Percentiles rank a stretch among this genome's conserved stretches.
Evolutionary conservation across 2,113 vertebrate species (phyloP).

Genomic region (Cynopterus brachyotis): DNA sequence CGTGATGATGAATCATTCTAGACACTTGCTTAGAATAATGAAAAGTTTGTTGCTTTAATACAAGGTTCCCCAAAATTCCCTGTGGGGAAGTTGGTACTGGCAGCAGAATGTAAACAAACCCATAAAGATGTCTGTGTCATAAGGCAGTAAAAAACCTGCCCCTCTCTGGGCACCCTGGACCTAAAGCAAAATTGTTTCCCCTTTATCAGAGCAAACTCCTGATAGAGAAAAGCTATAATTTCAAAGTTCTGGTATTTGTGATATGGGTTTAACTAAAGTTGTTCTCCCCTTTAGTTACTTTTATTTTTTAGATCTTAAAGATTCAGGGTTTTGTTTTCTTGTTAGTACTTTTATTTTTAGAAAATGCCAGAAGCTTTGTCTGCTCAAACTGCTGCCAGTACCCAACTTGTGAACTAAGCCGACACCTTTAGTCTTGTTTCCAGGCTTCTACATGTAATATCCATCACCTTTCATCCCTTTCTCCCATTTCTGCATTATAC

Average conservation of each 20-base stretch:
- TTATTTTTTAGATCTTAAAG: conserved; percentile 62
- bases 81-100: conserved; percentile 33
- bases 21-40: conserved; percentile 50
- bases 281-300: conserved; percentile 22
- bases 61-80: conserved; percentile 46
- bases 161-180: conserved; percentile 28
- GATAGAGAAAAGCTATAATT: conserved; percentile 45
- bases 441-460: neutral
- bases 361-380: neutral
- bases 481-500: neutral
- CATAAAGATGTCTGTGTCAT: conserved; percentile 34
- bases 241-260: conserved; percentile 52
- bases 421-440: neutral
- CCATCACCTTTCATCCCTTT: neutral
- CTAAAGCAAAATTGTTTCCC: conserved; percentile 53
- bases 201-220: conserved; percentile 57
- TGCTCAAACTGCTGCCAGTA: neutral
- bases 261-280: conserved; percentile 50
- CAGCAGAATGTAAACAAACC: conserved; percentile 56
- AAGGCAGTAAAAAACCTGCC: conserved; percentile 35
- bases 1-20: conserved; percentile 60
- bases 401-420: neutral
- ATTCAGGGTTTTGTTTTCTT: conserved; percentile 42
- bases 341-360: conserved; percentile 37
- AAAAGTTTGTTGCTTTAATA: conserved; percentile 50